Conservation (phyloP, 2,888 invertebrate genomes). For the Hemithea aestivaria region DNA sequence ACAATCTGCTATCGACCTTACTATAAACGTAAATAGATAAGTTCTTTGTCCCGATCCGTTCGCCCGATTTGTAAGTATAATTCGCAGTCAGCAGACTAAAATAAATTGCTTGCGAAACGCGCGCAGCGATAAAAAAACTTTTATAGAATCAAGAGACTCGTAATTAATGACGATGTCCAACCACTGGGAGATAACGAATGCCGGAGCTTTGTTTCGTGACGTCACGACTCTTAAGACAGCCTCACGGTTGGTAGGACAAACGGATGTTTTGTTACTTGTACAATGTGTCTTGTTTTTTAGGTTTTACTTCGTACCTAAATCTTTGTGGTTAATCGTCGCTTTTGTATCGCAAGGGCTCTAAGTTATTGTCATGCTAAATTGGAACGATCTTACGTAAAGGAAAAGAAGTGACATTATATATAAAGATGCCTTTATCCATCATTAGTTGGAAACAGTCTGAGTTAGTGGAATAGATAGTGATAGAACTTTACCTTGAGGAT, state of each 20-base stretch:
- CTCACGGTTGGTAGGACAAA: neutral
- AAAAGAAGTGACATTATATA: too few relatives aligned
- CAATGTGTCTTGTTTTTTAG: too few relatives aligned
- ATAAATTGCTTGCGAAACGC: slow-evolving; percentile 57
- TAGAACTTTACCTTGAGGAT: too few relatives aligned
- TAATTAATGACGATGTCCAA: slow-evolving; percentile 56
- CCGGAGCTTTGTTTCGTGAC: slow-evolving; percentile 31
- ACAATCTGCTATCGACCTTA: neutral
- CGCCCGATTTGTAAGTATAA: slow-evolving; percentile 56
- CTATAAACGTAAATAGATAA: slow-evolving; percentile 18
- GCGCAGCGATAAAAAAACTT: slow-evolving; percentile 42
- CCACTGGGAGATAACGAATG: slow-evolving; percentile 34
- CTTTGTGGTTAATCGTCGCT: too few relatives aligned
- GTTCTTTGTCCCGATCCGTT: slow-evolving; percentile 21
- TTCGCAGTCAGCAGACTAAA: slow-evolving; percentile 53
- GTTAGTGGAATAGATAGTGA: too few relatives aligned
- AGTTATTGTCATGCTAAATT: too few relatives aligned
- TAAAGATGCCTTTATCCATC: too few relatives aligned
- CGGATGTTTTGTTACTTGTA: too few relatives aligned
- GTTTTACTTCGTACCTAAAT: too few relatives aligned
- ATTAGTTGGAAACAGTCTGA: too few relatives aligned
- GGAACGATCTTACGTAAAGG: too few relatives aligned
- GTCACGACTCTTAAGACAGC: slow-evolving; percentile 18
- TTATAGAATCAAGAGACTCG: slow-evolving; percentile 50
- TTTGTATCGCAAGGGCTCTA: too few relatives aligned